These are phyloP conservation scores for Orius laevigatus DNA, from an alignment of 1,140 invertebrate species.

Conservation along the genomic window DNA sequence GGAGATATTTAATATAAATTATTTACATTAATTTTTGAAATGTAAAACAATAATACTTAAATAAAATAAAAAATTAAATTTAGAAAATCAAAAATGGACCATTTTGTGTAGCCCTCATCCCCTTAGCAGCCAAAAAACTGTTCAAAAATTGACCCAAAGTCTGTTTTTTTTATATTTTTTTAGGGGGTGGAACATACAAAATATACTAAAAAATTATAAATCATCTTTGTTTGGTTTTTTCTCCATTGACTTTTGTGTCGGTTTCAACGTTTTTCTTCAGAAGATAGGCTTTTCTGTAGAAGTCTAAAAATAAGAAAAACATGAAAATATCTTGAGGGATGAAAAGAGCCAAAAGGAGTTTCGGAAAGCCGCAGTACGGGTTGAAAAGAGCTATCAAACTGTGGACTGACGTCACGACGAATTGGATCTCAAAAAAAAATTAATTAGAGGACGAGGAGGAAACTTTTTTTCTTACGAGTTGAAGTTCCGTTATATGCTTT, in stretches of 20 bases:
- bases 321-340: conserved; percentile 42
- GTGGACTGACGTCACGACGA: conserved; percentile 40
- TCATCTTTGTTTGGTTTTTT: too few relatives aligned
- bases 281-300: conserved; percentile 39
- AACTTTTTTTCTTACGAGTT: conserved; percentile 32
- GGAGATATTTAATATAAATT: too few relatives aligned
- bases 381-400: conserved; percentile 33
- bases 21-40: too few relatives aligned
- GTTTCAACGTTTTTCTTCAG: background rate
- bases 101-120: too few relatives aligned
- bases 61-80: too few relatives aligned
- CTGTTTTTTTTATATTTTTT: too few relatives aligned
- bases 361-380: conserved; percentile 36
- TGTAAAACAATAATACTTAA: too few relatives aligned
- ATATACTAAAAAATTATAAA: too few relatives aligned
- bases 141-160: too few relatives aligned
- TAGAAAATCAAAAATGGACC: too few relatives aligned
- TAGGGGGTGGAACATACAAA: too few relatives aligned
- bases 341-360: conserved; percentile 33
- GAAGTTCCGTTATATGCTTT: conserved; percentile 54
- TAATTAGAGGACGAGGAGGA: background rate
- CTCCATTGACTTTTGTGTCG: background rate
- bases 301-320: conserved; percentile 53
- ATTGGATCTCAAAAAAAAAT: conserved; percentile 41
- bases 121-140: too few relatives aligned